A percentile compares a stretch with the other conserved stretches of the same genome.
phyloP scores from a whole-genome alignment of 2,113 vertebrate genomes.

The Tauraco erythrolophus region DNA sequence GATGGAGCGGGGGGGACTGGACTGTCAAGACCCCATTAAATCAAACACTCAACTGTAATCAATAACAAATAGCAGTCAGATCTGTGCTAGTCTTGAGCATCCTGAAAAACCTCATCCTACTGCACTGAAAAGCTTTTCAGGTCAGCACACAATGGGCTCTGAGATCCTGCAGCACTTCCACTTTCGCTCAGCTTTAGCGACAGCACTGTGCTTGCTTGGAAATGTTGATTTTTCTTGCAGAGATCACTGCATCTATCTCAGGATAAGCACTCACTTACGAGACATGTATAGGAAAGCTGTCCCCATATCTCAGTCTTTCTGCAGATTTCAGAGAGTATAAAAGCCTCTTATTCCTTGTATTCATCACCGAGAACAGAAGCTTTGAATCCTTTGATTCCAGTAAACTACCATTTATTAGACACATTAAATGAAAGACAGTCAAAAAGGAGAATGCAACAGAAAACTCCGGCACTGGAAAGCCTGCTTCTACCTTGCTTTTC shows the following conservation, averaged over 20 bases:
- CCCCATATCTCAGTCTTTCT: constrained; percentile 7
- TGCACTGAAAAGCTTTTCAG: background rate
- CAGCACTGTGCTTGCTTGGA: background rate
- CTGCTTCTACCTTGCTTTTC: background rate
- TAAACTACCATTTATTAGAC: constrained; percentile 52
- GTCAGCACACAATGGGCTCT: background rate
- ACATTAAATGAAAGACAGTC: constrained; percentile 1
- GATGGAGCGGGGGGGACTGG: background rate
- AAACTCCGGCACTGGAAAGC: background rate
- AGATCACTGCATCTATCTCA: constrained; percentile 35
- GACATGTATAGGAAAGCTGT: constrained; percentile 21
- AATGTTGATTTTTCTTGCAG: background rate
- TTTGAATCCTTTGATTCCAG: constrained; percentile 47
- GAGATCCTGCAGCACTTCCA: background rate
- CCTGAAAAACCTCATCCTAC: background rate
- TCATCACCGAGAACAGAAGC: constrained; percentile 47
- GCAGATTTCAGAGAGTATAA: background rate
- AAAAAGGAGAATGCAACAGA: constrained; percentile 6
- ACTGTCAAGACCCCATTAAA: background rate
- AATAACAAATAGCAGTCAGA: background rate
- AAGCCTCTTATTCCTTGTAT: constrained; percentile 46
- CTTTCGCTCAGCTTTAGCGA: background rate
- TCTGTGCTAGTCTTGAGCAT: background rate
- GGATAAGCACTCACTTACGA: background rate
- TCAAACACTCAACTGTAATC: background rate